phyloP scores from a whole-genome alignment of 1,140 invertebrate genomes.

The Homarus americanus region DNA sequence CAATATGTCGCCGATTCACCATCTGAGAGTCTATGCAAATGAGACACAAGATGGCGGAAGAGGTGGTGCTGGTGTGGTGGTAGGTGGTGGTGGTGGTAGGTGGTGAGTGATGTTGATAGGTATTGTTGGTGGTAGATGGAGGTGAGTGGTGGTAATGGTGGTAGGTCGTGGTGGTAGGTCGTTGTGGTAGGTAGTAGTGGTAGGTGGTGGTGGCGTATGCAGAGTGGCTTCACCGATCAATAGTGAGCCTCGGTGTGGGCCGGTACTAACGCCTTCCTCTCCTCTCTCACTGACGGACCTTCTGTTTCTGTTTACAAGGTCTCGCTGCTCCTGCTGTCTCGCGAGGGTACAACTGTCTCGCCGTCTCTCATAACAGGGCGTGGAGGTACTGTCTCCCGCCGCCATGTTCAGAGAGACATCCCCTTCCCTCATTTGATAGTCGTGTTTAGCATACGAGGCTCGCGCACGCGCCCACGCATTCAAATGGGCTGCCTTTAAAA shows the following conservation, averaged over 20 bases:
- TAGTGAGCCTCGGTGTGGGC: no score
- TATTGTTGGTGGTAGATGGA: not conserved
- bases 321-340: no score
- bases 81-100: not conserved
- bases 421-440: constrained; percentile 50
- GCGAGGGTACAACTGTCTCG: no score
- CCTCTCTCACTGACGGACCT: no score
- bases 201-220: constrained; percentile 8
- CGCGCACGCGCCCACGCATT: constrained; percentile 60
- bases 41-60: constrained; percentile 46
- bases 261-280: no score
- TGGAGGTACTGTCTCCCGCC: no score
- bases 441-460: constrained; percentile 49
- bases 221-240: constrained; percentile 4
- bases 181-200: no score
- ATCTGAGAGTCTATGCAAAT: constrained; percentile 25
- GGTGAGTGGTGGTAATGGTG: not conserved
- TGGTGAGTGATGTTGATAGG: no score
- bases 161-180: not conserved
- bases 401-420: not conserved
- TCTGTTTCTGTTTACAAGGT: no score
- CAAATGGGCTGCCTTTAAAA: constrained; percentile 61
- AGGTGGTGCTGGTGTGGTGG: not conserved
- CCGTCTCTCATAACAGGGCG: no score
- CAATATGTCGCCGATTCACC: no score